A percentile compares a stretch with the other conserved stretches of the same genome.
phyloP scores from a whole-genome alignment of 2,797 vertebrate species.

The Rhinella marina region DNA sequence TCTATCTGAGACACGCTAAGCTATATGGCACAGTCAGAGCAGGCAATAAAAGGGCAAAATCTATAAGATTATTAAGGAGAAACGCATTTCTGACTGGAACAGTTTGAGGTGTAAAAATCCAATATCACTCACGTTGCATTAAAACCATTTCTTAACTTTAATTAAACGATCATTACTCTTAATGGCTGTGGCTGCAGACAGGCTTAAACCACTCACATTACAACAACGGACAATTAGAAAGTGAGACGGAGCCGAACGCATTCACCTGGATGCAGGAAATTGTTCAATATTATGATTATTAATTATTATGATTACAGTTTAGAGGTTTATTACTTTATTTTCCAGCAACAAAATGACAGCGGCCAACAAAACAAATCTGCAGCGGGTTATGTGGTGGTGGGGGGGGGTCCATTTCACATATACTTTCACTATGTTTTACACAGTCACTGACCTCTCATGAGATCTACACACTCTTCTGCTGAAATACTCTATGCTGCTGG shows the following conservation, averaged over 20 bases:
- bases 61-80: constrained; percentile 35
- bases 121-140: constrained; percentile 28
- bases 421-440: neutral
- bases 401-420: neutral
- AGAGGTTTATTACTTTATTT: neutral
- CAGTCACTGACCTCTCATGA: neutral
- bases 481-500: neutral
- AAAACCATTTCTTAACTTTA: constrained; percentile 39
- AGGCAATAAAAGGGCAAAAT: constrained; percentile 22
- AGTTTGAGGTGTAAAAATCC: constrained; percentile 38
- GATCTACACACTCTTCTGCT: neutral
- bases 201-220: constrained; percentile 22
- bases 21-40: neutral
- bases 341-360: neutral
- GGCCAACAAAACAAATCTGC: neutral
- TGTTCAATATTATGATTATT: neutral
- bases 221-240: constrained; percentile 36
- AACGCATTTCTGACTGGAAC: constrained; percentile 19
- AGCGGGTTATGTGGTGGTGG: too few relatives aligned
- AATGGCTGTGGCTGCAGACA: neutral
- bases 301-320: neutral
- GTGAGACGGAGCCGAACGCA: neutral
- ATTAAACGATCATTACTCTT: constrained; percentile 44
- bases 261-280: neutral
- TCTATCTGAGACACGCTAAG: neutral